Evolutionary conservation across 2,888 invertebrate species (phyloP).

Genomic region (Dryadula phaetusa): DNA sequence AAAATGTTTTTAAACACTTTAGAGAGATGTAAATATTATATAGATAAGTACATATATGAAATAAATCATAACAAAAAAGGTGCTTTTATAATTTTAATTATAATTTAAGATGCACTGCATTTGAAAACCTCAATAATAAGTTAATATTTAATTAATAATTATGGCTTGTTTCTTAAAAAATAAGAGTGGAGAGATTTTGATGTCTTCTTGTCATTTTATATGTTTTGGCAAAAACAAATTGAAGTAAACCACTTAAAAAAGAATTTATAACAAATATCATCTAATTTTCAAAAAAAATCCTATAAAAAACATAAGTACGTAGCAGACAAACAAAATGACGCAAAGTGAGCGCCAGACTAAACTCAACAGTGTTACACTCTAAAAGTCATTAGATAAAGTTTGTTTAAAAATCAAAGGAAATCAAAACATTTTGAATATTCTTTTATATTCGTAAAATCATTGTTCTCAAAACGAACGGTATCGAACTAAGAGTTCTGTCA

Average conservation of each 20-base stretch:
- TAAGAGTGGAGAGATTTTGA: neutral
- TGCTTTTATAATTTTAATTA: no score
- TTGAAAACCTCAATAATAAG: no score
- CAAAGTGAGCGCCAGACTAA: neutral
- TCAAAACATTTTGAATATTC: constrained; percentile 10
- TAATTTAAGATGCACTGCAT: no score
- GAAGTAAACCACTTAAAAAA: neutral
- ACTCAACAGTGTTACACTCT: constrained; percentile 12
- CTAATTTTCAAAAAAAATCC: neutral
- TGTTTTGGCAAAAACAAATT: neutral
- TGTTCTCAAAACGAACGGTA: neutral
- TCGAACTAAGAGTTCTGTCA: constrained; percentile 13
- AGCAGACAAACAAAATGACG: constrained; percentile 3
- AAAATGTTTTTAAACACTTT: neutral
- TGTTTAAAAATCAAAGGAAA: constrained; percentile 12
- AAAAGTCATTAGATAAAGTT: constrained; percentile 12
- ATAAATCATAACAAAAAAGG: no score
- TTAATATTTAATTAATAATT: neutral
- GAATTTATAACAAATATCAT: neutral
- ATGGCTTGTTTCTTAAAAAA: neutral
- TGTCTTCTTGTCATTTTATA: neutral
- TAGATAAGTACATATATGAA: no score
- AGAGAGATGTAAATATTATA: neutral
- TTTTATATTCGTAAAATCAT: constrained; percentile 15
- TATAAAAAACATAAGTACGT: no score